Evolutionary conservation across 2,797 vertebrate genomes (phyloP), one percentile per base, ranked within the genome.

Genomic region (Lophius americanus): DNA sequence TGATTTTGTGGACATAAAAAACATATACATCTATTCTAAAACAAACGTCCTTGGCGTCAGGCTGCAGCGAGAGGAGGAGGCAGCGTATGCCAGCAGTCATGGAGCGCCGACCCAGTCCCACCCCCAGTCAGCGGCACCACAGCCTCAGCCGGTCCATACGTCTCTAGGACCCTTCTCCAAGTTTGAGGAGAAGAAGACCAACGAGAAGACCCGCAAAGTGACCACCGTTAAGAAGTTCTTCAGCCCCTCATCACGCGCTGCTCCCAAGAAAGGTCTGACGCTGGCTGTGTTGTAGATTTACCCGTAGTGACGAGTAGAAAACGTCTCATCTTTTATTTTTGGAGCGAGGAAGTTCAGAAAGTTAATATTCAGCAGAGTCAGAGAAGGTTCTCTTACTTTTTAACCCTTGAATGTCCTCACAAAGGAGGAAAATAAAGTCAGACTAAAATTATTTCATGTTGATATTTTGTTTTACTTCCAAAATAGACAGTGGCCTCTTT

Each of bases 221-320:
- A 98, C 96, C 12, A 99, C 97, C 0, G 97, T 99, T 11, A 99
- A 99, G 91, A 99, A 99, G 76, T 99, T 99, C 92, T 99, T 99
- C 91, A 97, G 95, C 73, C 95, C 97, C 4, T 99, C 98, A 0
- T 97, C 97, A n/a, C 95, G 97, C 61, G 91, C 93, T 4, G 92
- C 94, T 58, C 84, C 95, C 51, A 99, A 98, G 85, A 99, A 98
- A 93, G 97, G 98, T 98, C 90, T 1, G 12, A 44, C 8, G 3
- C 8, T n/a, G 4, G 6, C 6, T 4, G 13, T 47, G 5, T 13
- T 42, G 41, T 42, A 42, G 41, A 42, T 7, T 8, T 9, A 42
- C 9, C 43, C 12, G 43, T 5, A 7, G 9, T 42, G 41, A 42
- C 3, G 9, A 42, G 41, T 42, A 7, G 9, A 38, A 7, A 38